Conservation (phyloP, 1,140 invertebrate species). For the Ctenoplectra terminalis region DNA sequence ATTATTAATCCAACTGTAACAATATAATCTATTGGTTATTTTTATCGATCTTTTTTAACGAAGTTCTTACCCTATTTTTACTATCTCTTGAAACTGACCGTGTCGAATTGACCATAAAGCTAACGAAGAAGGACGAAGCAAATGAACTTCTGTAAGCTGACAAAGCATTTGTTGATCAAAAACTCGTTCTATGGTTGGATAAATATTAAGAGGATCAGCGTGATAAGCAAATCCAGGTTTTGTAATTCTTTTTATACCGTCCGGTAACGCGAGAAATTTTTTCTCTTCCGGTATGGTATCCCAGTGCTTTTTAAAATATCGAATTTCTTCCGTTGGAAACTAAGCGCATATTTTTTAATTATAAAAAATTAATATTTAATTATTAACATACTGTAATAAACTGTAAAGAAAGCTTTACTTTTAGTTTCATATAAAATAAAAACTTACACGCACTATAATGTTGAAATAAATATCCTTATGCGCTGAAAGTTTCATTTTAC, state of each 20-base stretch:
- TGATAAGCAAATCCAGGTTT: slow-evolving; percentile 56
- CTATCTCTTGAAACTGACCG: slow-evolving; percentile 56
- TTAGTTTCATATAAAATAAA: not conserved
- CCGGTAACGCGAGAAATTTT: slow-evolving; percentile 30
- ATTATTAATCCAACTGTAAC: not conserved
- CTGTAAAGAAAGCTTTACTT: not conserved
- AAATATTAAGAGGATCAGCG: slow-evolving; percentile 39
- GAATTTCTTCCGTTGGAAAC: slow-evolving; percentile 39
- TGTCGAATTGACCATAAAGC: slow-evolving; percentile 33
- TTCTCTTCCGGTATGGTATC: slow-evolving; percentile 32
- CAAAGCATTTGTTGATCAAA: slow-evolving; percentile 64
- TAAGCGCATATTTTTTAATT: slow-evolving; percentile 5
- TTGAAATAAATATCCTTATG: slow-evolving; percentile 37
- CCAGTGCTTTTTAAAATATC: slow-evolving; percentile 57
- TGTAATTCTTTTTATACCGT: slow-evolving; percentile 42
- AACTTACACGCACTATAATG: slow-evolving; percentile 47
- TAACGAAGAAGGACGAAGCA: slow-evolving; percentile 42
- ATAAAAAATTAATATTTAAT: not conserved
- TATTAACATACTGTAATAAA: not conserved
- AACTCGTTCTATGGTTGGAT: slow-evolving; percentile 47
- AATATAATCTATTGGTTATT: not conserved
- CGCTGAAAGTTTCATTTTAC: slow-evolving; percentile 41
- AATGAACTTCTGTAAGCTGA: slow-evolving; percentile 65
- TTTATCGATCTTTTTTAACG: not conserved
- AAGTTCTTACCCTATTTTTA: slow-evolving; percentile 52